Evolutionary conservation across 2,797 vertebrate species (phyloP), one percentile per base, ranked within the genome.

Genomic region (Argya squamiceps): DNA sequence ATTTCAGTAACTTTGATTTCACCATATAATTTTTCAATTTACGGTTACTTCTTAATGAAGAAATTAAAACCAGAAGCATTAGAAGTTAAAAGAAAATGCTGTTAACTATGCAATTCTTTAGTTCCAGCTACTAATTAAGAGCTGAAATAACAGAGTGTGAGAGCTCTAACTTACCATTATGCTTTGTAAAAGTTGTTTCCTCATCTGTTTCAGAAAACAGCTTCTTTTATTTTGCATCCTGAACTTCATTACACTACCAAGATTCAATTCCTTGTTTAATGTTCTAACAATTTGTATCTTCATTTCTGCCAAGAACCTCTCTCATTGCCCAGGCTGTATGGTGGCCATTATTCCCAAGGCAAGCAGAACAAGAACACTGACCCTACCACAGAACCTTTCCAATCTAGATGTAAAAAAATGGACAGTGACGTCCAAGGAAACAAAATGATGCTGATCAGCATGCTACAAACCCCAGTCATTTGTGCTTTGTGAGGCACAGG

Each of bases 391-490:
- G n/a, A 46, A 58, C 6, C 26, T 55, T 63, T 87, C 58, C 27
- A 29, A 18, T 26, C 11, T 22, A 26, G 7, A 52, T 8, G 14
- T 12, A 84, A 50, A 65, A 0, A 0, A 26, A 18, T 5, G 36
- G 18, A 44, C 19, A 53, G 22, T 3, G 32, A 63, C 2, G 2
- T 19, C 21, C 2, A 8, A 79, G 30, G 52, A 74, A 91, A 60
- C n/a, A 79, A 63, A 56, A 10, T 0, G 0, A 15, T 29, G 21
- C 7, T 6, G 36, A 76, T 23, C 13, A 64, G 37, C 27, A 11
- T 12, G 21, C 5, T 58, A 49, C 59, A 62, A 46, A 68, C 34
- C 30, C 26, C 39, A 37, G 15, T 29, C 18, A 32, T 12, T 44
- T 9, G 3, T 29, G 36, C 46, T 79, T 63, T 68, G 15, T 17